Conservation (phyloP, 2,888 invertebrate species). For the Pterobdella sp. region DNA sequence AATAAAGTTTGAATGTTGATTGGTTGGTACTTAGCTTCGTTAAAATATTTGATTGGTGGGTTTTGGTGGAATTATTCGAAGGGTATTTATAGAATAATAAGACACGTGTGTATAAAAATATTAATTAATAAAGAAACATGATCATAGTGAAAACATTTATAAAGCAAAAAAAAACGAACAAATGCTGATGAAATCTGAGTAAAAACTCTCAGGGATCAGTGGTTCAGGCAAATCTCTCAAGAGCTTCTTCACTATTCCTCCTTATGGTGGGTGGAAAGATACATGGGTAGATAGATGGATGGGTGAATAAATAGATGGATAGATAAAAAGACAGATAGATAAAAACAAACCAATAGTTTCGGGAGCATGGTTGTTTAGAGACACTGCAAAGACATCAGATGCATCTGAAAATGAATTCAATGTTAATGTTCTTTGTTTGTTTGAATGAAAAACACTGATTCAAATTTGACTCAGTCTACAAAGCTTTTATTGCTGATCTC, state of each 20-base stretch:
- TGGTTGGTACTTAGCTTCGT: background rate
- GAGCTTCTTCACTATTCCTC: constrained; percentile 60
- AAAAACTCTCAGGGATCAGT: constrained; percentile 66
- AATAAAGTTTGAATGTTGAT: constrained; percentile 37
- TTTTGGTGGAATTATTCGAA: too few relatives aligned
- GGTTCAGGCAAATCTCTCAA: constrained; percentile 68
- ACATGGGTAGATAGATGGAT: background rate
- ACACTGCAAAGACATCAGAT: background rate
- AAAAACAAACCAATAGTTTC: background rate
- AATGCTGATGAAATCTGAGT: constrained; percentile 60
- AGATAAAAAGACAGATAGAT: background rate
- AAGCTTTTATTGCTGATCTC: too few relatives aligned
- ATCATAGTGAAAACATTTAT: constrained; percentile 36
- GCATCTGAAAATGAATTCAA: background rate
- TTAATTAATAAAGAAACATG: background rate
- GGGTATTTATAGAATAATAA: background rate
- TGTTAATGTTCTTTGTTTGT: background rate
- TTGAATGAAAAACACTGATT: too few relatives aligned
- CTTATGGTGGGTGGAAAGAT: background rate
- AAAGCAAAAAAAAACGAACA: constrained; percentile 1
- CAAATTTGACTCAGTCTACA: too few relatives aligned
- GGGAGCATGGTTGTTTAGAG: background rate
- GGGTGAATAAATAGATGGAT: background rate
- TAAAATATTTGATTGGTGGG: background rate
- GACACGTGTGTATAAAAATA: background rate